Conservation (phyloP, 2,797 vertebrate genomes). For the Sebastes variabilis region DNA sequence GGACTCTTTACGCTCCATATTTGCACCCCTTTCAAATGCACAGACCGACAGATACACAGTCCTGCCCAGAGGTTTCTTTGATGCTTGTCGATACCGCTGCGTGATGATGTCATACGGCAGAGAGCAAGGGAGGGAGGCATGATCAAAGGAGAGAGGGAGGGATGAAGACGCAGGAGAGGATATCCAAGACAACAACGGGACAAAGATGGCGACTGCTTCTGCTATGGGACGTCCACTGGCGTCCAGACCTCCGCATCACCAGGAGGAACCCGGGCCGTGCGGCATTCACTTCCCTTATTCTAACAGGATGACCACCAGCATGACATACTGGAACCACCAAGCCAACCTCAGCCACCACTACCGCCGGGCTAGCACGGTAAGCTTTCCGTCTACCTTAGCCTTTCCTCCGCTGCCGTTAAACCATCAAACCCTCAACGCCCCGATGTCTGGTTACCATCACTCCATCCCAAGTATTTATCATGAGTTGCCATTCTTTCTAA, state of each 20-base stretch:
- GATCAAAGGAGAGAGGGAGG: slow-evolving; percentile 78
- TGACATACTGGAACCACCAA: slow-evolving; percentile 59
- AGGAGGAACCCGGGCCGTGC: slow-evolving; percentile 23
- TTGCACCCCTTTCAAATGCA: slow-evolving; percentile 68
- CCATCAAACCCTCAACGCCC: slow-evolving; percentile 56
- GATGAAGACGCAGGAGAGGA: slow-evolving; percentile 77
- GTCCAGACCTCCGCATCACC: slow-evolving; percentile 53
- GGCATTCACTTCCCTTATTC: slow-evolving; percentile 10
- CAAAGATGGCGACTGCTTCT: slow-evolving; percentile 82
- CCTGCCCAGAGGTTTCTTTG: slow-evolving; percentile 74
- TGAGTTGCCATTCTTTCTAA: slow-evolving; percentile 66
- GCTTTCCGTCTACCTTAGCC: slow-evolving; percentile 64
- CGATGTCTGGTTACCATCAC: slow-evolving; percentile 62
- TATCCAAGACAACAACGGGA: slow-evolving; percentile 82
- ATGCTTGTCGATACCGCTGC: slow-evolving; percentile 78
- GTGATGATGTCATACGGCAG: slow-evolving; percentile 81
- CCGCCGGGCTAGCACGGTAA: slow-evolving; percentile 76
- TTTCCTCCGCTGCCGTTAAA: slow-evolving; percentile 58
- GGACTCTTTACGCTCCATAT: slow-evolving; percentile 70
- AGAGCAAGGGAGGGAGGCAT: slow-evolving; percentile 73
- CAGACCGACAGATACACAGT: slow-evolving; percentile 61
- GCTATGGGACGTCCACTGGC: slow-evolving; percentile 70
- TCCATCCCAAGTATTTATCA: slow-evolving; percentile 62
- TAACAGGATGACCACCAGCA: slow-evolving; percentile 58
- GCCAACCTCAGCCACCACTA: slow-evolving; percentile 55